A percentile compares a stretch with the other conserved stretches of the same genome.
phyloP scores from a whole-genome alignment of 2,888 invertebrate species.

The Sepiola atlantica region DNA sequence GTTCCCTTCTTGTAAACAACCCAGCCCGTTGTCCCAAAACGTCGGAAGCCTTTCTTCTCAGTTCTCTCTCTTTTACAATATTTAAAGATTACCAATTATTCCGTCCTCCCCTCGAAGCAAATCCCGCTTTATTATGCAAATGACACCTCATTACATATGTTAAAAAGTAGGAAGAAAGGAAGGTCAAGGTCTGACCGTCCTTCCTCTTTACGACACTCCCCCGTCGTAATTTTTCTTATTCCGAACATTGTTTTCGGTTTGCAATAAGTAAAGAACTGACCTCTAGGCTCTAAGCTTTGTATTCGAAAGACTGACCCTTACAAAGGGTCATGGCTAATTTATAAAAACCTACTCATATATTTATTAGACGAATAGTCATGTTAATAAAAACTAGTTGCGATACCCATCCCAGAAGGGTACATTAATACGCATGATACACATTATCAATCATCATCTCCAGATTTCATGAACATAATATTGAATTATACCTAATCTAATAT shows the following conservation, averaged over 20 bases:
- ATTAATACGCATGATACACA: too few species aligned
- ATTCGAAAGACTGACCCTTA: neutral
- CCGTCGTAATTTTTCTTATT: neutral
- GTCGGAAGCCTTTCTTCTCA: neutral
- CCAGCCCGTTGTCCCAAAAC: neutral
- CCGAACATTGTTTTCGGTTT: neutral
- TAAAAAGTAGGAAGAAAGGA: neutral
- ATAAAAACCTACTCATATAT: neutral
- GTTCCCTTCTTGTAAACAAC: neutral
- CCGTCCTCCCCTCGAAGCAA: neutral
- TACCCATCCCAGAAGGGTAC: neutral
- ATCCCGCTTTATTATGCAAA: neutral
- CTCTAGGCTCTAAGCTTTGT: neutral
- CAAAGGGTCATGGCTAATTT: neutral
- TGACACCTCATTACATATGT: neutral
- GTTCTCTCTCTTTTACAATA: neutral
- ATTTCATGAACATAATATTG: too few species aligned
- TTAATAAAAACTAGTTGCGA: too few species aligned
- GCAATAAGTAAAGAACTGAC: neutral
- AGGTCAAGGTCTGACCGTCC: neutral
- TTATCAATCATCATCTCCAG: too few species aligned
- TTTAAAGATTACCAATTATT: neutral
- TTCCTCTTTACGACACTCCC: neutral
- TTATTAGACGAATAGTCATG: too few species aligned
- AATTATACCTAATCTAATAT: too few species aligned